Evolutionary conservation across 2,888 invertebrate species (phyloP), one percentile per base, ranked within the genome.

Genomic region (Hoplodrina ambigua): DNA sequence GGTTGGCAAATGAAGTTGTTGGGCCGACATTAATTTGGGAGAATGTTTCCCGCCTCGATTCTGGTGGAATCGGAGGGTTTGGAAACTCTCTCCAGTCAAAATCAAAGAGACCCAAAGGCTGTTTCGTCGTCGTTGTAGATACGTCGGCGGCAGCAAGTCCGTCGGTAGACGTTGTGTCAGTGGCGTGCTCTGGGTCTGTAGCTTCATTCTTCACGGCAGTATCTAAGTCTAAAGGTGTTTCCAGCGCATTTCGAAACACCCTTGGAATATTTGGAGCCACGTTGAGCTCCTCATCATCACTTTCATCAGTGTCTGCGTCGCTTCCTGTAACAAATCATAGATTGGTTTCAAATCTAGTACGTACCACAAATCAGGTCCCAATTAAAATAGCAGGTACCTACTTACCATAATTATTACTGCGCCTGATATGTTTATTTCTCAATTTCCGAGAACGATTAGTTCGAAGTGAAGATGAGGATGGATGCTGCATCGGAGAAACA

Each of bases 21-120:
- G 81, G 82, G 68, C 83, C 82, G 11, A 68, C 66, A 58, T 80
- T 79, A 20, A 0, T 69, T 8, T 66, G 13, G 37, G 71, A 77
- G 41, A 82, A 82, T 13, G 30, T 37, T 80, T 81, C 76, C 20
- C 70, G 25, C 53, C 80, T 65, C 69, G 20, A 68, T 55, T 65
- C 68, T 52, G 72, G 72, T 49, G 58, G 58, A 70, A 71, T 63
- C 19, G 62, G 72, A 63, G 61, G 4, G 13, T 59, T 53, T 4
- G 70, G 70, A 46, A 78, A 74, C 46, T 19, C 15, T 68, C 2
- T 72, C 79, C 79, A 76, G 0, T 79, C 30, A 64, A 79, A 79
- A 37, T 75, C 49, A 64, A 6, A 33, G 5, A 33, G 33, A 33
- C 33, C 7, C 33, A 5, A 33, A 33, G 33, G 33, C 33, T 33